These are phyloP conservation scores for Castor canadensis DNA, from an alignment of 2,113 vertebrate species.

Conservation along the genomic window DNA sequence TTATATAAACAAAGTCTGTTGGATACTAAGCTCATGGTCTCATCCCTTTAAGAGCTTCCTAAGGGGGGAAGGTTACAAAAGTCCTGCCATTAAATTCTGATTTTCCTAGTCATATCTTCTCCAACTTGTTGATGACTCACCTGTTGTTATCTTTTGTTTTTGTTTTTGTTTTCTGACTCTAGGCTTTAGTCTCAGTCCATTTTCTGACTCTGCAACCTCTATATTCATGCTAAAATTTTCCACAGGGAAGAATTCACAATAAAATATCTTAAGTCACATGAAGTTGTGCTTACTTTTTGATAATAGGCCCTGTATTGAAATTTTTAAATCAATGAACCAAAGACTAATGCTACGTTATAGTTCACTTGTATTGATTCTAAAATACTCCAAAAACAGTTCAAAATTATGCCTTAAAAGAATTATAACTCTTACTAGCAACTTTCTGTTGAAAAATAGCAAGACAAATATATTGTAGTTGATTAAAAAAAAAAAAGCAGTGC, in stretches of 20 bases:
- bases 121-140: neutral
- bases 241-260: neutral
- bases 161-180: neutral
- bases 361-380: neutral
- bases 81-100: neutral
- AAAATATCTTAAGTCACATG: neutral
- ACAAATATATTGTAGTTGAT: neutral
- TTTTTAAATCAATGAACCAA: neutral
- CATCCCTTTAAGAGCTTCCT: neutral
- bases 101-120: neutral
- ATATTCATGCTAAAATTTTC: neutral
- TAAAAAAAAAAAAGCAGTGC: too few species aligned
- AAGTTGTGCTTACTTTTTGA: neutral
- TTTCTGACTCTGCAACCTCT: neutral
- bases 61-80: neutral
- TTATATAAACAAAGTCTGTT: neutral
- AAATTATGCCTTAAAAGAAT: neutral
- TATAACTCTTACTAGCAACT: neutral
- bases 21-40: neutral
- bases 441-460: neutral
- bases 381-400: conserved; percentile 5
- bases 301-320: neutral
- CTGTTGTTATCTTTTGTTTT: too few species aligned
- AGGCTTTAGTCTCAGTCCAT: neutral
- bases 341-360: neutral